Percentiles rank a stretch among this genome's conserved stretches.
Evolutionary conservation across 2,797 vertebrate species (phyloP).

Genomic region (Catostomus latipinnis): DNA sequence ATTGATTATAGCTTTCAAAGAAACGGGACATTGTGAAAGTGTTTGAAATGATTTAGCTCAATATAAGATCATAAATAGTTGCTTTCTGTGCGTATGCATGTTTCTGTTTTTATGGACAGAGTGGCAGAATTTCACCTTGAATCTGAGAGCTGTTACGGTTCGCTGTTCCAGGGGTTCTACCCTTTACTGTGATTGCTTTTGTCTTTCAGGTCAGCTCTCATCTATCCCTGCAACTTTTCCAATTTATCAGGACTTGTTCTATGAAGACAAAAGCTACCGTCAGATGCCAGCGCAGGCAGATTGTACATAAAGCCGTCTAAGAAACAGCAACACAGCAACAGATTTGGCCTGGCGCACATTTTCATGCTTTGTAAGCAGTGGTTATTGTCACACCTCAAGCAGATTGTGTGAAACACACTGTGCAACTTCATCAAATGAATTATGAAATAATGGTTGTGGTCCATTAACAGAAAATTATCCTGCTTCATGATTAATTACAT

Average conservation of each 20-base stretch:
- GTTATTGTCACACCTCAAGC: constrained; percentile 76
- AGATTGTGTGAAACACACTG: constrained; percentile 78
- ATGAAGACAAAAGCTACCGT: constrained; percentile 77
- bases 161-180: constrained; percentile 59
- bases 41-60: constrained; percentile 23
- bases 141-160: constrained; percentile 58
- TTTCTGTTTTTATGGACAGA: constrained; percentile 79
- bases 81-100: constrained; percentile 66
- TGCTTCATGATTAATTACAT: constrained; percentile 97
- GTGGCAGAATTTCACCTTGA: constrained; percentile 70
- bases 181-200: constrained; percentile 79
- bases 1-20: background rate
- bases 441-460: constrained; percentile 81
- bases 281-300: constrained; percentile 60
- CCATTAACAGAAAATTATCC: constrained; percentile 97
- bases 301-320: constrained; percentile 62
- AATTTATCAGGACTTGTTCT: constrained; percentile 85
- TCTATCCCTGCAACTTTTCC: constrained; percentile 83
- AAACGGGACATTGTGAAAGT: background rate
- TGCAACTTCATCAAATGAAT: constrained; percentile 89
- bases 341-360: constrained; percentile 46
- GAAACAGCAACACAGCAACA: constrained; percentile 58
- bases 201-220: constrained; percentile 82
- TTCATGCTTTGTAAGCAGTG: constrained; percentile 67
- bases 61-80: constrained; percentile 59